Evolutionary conservation across 2,113 vertebrate genomes (phyloP), one percentile per base, ranked within the genome.

Genomic region (Eclectus roratus): DNA sequence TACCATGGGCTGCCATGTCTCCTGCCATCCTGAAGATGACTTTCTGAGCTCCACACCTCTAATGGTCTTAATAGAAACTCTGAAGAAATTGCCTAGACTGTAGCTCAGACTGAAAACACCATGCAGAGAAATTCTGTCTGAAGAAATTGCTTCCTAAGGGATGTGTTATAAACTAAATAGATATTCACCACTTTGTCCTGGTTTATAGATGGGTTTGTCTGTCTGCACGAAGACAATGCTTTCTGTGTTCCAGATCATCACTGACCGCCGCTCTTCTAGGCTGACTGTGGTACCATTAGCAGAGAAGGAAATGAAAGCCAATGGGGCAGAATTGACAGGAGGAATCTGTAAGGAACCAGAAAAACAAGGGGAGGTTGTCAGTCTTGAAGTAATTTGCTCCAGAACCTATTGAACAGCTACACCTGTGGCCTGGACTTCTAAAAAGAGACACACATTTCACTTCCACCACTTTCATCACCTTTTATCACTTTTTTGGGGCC

Each of bases 191-290:
- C 15, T 94, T 61, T 98, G 94, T 64, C 94, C 96, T 53, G 97
- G 91, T 74, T 94, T 97, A 94, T 98, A 98, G 69, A 93, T 89
- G 53, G 96, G 91, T 79, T 97, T 97, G 88, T 97, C 97, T 29
- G 96, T 96, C 84, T 97, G 97, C 41, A 98, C 69, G 0, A 98
- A 65, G 79, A 97, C 29, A 11, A 96, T 65, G 46, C 87, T 96
- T 5, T 92, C 88, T 0, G 17, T 53, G 41, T 46, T 78, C 68
- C 94, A 92, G 73, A 98, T 89, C 35, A 97, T 84, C 83, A 97
- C 93, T 0, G 96, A 93, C 14, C 31, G 86, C 17, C 65, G 63
- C 70, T 97, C 97, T 84, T 78, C 41, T 2, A 95, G 17, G 43
- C 37, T 68, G 53, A 94, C 0, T 1, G 80, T 93, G 27, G 2